Evolutionary conservation across 2,888 invertebrate genomes (phyloP).

Genomic region (Seladonia tumulorum): DNA sequence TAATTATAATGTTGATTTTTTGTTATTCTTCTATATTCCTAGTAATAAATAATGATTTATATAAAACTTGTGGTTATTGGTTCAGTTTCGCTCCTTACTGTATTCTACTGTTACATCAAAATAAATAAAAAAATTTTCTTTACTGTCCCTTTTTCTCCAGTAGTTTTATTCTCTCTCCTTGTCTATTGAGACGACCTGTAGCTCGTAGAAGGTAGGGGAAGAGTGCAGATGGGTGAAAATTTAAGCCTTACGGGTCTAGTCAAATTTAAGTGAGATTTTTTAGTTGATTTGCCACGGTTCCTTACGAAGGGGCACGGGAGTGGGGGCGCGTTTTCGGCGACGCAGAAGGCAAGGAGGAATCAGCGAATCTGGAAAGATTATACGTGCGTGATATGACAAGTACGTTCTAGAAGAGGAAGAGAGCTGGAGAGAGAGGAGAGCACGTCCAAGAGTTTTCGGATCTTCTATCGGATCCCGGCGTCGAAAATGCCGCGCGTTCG

Average conservation of each 20-base stretch:
- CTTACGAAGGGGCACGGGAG: not conserved
- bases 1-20: too few relatives aligned
- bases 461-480: conserved; percentile 14
- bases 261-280: not conserved
- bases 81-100: too few relatives aligned
- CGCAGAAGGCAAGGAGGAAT: conserved; percentile 32
- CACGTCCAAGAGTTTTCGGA: conserved; percentile 40
- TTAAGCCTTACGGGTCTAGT: not conserved
- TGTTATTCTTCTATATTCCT: too few relatives aligned
- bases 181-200: too few relatives aligned
- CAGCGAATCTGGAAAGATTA: conserved; percentile 60
- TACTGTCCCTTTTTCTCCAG: too few relatives aligned
- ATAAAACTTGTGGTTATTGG: too few relatives aligned
- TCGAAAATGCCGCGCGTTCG: conserved; percentile 18
- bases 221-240: not conserved
- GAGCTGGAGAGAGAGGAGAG: not conserved
- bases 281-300: not conserved
- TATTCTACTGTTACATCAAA: too few relatives aligned
- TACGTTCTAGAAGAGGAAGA: not conserved
- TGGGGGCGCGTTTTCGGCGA: not conserved
- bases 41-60: too few relatives aligned
- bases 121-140: too few relatives aligned
- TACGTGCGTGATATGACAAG: conserved; percentile 57
- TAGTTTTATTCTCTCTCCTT: too few relatives aligned
- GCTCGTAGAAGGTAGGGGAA: not conserved